Conservation (phyloP, 2,797 vertebrate species). For the Chaenodraco wilsoni region DNA sequence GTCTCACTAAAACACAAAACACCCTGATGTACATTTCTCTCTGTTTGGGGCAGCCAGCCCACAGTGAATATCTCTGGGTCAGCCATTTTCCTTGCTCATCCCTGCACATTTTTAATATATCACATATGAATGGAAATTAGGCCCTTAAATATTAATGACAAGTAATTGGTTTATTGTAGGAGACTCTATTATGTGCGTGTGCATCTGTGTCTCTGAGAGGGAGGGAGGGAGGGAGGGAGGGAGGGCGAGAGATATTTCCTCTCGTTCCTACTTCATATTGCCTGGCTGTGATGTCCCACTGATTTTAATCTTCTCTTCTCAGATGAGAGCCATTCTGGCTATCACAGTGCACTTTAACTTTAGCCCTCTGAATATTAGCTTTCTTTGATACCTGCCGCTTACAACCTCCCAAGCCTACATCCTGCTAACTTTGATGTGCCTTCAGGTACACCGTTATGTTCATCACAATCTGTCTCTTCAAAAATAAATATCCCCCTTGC, state of each 20-base stretch:
- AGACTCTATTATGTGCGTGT: constrained; percentile 67
- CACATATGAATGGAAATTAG: constrained; percentile 83
- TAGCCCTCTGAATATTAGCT: constrained; percentile 81
- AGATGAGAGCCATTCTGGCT: constrained; percentile 84
- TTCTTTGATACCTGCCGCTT: constrained; percentile 77
- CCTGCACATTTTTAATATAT: constrained; percentile 81
- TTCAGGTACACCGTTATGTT: constrained; percentile 66
- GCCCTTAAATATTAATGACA: constrained; percentile 86
- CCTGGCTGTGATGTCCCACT: constrained; percentile 85
- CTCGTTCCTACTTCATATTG: constrained; percentile 78
- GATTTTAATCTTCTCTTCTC: constrained; percentile 88
- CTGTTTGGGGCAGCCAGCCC: constrained; percentile 69
- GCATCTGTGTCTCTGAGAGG: constrained; percentile 72
- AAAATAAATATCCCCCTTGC: constrained; percentile 66
- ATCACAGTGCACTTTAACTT: constrained; percentile 82
- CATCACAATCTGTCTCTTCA: constrained; percentile 68
- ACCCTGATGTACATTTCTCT: constrained; percentile 76
- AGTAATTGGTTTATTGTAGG: constrained; percentile 87
- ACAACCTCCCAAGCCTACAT: constrained; percentile 72
- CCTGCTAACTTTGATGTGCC: constrained; percentile 74
- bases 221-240: constrained; percentile 36
- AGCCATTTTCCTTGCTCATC: constrained; percentile 77
- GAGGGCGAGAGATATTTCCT: constrained; percentile 58
- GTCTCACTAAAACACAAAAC: constrained; percentile 84
- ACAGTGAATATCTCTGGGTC: constrained; percentile 77